Conservation (phyloP, 2,888 invertebrate genomes). For the Callimorpha dominula region DNA sequence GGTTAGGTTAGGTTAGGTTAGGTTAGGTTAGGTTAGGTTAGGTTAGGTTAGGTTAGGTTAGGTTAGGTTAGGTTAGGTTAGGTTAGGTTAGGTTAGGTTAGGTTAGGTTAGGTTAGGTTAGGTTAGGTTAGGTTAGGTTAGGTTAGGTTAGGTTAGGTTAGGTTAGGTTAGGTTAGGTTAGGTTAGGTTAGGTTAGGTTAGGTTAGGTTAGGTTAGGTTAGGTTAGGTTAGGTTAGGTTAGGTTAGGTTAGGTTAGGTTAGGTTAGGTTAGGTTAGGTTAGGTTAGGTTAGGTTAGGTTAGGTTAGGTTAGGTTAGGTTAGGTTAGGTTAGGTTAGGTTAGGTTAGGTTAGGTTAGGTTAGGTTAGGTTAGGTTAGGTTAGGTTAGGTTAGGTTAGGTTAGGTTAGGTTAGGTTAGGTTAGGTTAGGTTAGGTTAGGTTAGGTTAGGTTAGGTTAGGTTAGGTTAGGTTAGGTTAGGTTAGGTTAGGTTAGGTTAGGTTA, state of each 20-base stretch:
- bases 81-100: slow-evolving; percentile 13
- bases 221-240: slow-evolving; percentile 36
- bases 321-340: slow-evolving; percentile 48
- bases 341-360: slow-evolving; percentile 44
- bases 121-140: slow-evolving; percentile 52
- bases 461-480: slow-evolving; percentile 20
- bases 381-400: slow-evolving; percentile 42
- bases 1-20: slow-evolving; percentile 42
- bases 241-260: slow-evolving; percentile 30
- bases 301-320: slow-evolving; percentile 23
- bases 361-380: slow-evolving; percentile 43
- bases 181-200: slow-evolving; percentile 51
- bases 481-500: slow-evolving; percentile 38
- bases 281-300: slow-evolving; percentile 12
- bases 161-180: slow-evolving; percentile 38
- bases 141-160: slow-evolving; percentile 44
- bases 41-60: slow-evolving; percentile 28
- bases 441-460: not conserved
- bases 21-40: slow-evolving; percentile 40
- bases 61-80: not conserved
- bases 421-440: slow-evolving; percentile 8
- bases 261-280: slow-evolving; percentile 36
- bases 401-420: slow-evolving; percentile 36
- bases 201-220: slow-evolving; percentile 19
- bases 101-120: slow-evolving; percentile 11